These are phyloP conservation scores for Amaurobius ferox DNA, from an alignment of 2,888 invertebrate species.

Conservation along the genomic window DNA sequence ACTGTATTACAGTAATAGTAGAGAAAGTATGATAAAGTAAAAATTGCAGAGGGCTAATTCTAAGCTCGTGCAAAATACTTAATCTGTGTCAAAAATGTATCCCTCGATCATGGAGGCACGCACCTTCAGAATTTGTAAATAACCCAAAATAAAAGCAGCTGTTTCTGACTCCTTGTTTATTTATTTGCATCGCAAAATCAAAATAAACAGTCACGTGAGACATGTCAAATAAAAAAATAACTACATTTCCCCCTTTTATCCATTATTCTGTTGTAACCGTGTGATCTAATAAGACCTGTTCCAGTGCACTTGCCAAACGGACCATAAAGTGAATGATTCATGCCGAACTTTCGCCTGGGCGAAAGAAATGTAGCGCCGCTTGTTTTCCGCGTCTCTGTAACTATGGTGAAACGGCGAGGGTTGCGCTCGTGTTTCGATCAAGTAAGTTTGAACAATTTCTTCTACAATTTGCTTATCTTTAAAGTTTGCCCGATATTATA, in stretches of 20 bases:
- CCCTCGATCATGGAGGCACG: too few species aligned
- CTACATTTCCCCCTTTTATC: neutral
- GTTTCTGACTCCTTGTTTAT: neutral
- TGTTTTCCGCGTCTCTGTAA: neutral
- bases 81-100: too few species aligned
- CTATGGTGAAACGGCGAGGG: neutral
- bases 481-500: too few species aligned
- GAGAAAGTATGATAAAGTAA: too few species aligned
- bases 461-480: too few species aligned
- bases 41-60: too few species aligned
- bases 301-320: slow-evolving; percentile 12
- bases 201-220: neutral
- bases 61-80: too few species aligned
- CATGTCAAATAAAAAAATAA: neutral
- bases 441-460: too few species aligned
- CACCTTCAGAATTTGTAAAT: too few species aligned
- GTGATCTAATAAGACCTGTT: slow-evolving; percentile 11
- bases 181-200: neutral
- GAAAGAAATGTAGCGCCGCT: too few species aligned
- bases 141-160: too few species aligned
- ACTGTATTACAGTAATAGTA: too few species aligned
- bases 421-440: neutral
- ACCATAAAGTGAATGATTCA: slow-evolving; percentile 13
- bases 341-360: neutral
- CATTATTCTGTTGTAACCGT: slow-evolving; percentile 3